These are phyloP conservation scores for Distichodus sexfasciatus DNA, from an alignment of 2,797 vertebrate genomes.

Conservation along the genomic window DNA sequence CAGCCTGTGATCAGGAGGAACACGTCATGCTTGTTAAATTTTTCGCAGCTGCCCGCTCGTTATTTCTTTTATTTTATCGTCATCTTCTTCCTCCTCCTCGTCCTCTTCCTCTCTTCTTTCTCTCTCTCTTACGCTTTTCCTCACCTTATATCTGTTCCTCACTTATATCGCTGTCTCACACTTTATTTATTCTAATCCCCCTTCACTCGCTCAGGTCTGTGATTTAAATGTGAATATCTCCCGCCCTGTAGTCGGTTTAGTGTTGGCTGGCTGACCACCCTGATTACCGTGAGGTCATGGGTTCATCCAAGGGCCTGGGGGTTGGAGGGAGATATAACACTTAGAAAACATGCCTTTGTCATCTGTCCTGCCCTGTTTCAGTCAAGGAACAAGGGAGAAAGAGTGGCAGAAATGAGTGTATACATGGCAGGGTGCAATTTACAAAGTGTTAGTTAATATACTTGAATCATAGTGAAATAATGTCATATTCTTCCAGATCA, in stretches of 20 bases:
- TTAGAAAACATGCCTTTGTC: constrained; percentile 48
- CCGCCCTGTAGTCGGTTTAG: constrained; percentile 64
- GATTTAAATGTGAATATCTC: constrained; percentile 73
- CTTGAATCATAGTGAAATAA: too few relatives aligned
- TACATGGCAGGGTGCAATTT: constrained; percentile 1
- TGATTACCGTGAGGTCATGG: constrained; percentile 63
- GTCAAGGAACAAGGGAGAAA: constrained; percentile 23
- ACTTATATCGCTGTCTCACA: constrained; percentile 56
- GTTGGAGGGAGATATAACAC: constrained; percentile 71
- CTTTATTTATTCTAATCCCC: too few relatives aligned
- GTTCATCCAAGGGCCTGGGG: constrained; percentile 70
- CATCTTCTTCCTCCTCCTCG: constrained; percentile 1
- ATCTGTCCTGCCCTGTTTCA: constrained; percentile 48
- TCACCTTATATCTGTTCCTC: constrained; percentile 57
- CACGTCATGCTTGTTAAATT: constrained; percentile 99
- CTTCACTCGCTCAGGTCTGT: constrained; percentile 60
- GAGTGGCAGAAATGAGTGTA: not conserved
- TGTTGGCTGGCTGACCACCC: constrained; percentile 56
- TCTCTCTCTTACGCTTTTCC: constrained; percentile 61
- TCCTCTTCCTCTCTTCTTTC: constrained; percentile 47
- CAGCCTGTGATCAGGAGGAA: constrained; percentile 98
- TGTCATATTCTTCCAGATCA: too few relatives aligned
- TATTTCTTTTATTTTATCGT: constrained; percentile 54
- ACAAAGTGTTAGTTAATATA: constrained; percentile 11
- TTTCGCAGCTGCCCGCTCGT: constrained; percentile 89